phyloP scores from a whole-genome alignment of 2,113 vertebrate genomes.

The Cyphotilapia sp. region DNA sequence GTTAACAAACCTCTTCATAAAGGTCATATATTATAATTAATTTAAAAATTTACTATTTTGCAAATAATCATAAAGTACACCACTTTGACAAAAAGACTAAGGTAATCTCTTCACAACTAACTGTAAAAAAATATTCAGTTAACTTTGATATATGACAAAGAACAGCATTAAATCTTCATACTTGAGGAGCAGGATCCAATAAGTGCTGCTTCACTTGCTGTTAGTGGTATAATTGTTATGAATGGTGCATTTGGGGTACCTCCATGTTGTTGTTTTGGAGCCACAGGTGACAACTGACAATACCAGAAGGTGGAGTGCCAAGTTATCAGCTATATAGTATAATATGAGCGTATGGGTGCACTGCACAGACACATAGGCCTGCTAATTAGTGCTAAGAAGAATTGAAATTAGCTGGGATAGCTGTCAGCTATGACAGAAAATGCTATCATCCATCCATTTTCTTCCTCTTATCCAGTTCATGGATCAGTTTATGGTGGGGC shows the following conservation, averaged over 20 bases:
- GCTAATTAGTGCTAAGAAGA: background rate
- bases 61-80: background rate
- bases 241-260: background rate
- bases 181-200: background rate
- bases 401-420: background rate
- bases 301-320: background rate
- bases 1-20: background rate
- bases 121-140: background rate
- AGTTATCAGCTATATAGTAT: background rate
- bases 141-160: background rate
- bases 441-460: background rate
- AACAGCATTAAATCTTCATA: background rate
- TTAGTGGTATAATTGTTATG: background rate
- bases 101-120: background rate
- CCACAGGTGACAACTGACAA: background rate
- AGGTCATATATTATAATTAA: background rate
- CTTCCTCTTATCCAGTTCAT: background rate
- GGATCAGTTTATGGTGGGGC: background rate
- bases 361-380: background rate
- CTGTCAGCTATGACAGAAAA: background rate
- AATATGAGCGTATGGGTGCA: background rate
- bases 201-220: background rate
- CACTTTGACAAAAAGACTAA: background rate
- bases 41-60: background rate
- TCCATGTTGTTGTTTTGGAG: background rate